Evolutionary conservation across 2,797 vertebrate species (phyloP).

Genomic region (Megalops cyprinoides): DNA sequence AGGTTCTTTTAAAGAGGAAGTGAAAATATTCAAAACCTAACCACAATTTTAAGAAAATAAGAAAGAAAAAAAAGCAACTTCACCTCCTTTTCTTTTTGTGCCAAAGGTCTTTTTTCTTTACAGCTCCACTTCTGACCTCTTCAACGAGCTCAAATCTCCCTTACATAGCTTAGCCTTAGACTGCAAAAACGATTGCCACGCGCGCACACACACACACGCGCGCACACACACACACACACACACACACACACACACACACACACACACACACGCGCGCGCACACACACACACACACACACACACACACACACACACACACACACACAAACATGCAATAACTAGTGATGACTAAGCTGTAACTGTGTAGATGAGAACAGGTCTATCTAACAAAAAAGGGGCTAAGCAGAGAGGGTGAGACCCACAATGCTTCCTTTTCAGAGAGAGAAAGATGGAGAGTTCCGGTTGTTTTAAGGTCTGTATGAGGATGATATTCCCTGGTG

Average conservation of each 20-base stretch:
- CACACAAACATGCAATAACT: too few relatives aligned
- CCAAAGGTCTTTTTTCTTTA: constrained; percentile 56
- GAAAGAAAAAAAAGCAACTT: constrained; percentile 47
- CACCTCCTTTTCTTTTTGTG: constrained; percentile 55
- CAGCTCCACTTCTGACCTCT: background rate
- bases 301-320: too few relatives aligned
- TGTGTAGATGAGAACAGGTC: too few relatives aligned
- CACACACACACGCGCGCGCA: too few relatives aligned
- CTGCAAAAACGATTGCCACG: too few relatives aligned
- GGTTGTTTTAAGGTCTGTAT: background rate
- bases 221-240: too few relatives aligned
- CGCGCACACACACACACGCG: too few relatives aligned
- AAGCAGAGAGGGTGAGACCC: background rate
- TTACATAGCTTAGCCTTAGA: too few relatives aligned
- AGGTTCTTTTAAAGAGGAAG: constrained; percentile 77
- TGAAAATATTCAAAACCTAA: constrained; percentile 77
- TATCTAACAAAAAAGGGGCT: background rate
- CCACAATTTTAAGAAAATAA: constrained; percentile 62
- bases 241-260: too few relatives aligned
- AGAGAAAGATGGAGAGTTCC: background rate
- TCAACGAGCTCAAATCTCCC: too few relatives aligned
- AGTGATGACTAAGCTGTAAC: background rate
- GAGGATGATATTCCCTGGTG: constrained; percentile 24
- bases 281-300: too few relatives aligned
- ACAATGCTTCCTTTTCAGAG: background rate